Base-by-base conservation (phyloP, 2,888 invertebrate species). In the Philhelius pedissequus region DNA sequence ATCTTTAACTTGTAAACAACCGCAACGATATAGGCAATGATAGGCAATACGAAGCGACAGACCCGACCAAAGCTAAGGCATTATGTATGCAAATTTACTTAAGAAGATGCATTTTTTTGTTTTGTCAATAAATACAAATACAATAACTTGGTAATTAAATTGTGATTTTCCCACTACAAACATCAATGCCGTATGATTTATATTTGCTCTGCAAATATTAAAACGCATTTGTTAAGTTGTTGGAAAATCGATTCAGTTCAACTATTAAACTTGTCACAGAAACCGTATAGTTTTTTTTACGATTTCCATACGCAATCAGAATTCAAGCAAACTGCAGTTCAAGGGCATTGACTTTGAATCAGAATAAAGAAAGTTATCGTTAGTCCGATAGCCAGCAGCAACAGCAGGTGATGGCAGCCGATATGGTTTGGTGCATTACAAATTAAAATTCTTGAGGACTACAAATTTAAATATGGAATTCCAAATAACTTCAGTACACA, bases 81-180 rank as follows among this genome's bases (percentile, higher is more conserved):
- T 70, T 64, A 62, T 35, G 52, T 45, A 58, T 30, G 40, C 50
- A 70, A 64, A 71, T 54, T 27, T 43, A 22, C 73, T 35, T 68
- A 52, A 52, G 50, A 64, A 68, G 56, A 56, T 35, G 30, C 11
- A 18, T 20, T 32, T 11, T 54, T 13, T 32, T n/a, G n/a, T n/a
- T n/a, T n/a, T n/a, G n/a, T n/a, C n/a, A n/a, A n/a, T n/a, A n/a
- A n/a, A n/a, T n/a, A n/a, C n/a, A n/a, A n/a, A 5, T 11, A 18
- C 9, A 54, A 54, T n/a, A 54, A 3, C 20, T 50, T 25, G 7
- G 32, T 56, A 40, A 40, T 35, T 56, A 56, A 35, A 56, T 35
- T 56, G 32, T 35, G 35, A 56, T 35, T 56, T 35, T 56, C 32
- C 20, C 6, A 20, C 35, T 35, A 0, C 15, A 18, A 54, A 11